Conservation (phyloP, 2,113 vertebrate species). For the Oncorhynchus keta region DNA sequence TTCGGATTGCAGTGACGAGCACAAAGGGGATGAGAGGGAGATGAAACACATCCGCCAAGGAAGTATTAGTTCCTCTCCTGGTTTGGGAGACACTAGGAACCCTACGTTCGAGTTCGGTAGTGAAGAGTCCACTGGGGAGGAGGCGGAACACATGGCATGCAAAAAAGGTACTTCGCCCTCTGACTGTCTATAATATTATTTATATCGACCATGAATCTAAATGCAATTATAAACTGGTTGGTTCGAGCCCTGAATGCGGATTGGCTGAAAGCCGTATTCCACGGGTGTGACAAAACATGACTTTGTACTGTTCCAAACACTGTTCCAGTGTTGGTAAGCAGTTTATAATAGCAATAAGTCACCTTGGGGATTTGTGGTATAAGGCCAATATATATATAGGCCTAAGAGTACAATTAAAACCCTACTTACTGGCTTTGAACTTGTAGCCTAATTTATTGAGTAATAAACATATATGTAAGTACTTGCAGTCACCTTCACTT, state of each 20-base stretch:
- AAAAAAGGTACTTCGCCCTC: conserved; percentile 44
- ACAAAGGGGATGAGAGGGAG: conserved; percentile 3
- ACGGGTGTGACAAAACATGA: background rate
- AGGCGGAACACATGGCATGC: conserved; percentile 28
- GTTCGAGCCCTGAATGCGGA: background rate
- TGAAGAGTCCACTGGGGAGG: conserved; percentile 48
- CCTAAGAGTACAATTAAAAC: too few relatives aligned
- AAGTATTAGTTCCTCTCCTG: background rate
- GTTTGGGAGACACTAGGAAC: background rate
- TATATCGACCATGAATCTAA: background rate
- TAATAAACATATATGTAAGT: background rate
- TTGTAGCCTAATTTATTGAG: background rate
- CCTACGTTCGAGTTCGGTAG: conserved; percentile 22
- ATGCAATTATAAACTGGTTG: background rate
- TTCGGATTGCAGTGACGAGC: background rate
- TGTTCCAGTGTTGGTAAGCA: too few relatives aligned
- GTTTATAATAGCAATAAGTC: too few relatives aligned
- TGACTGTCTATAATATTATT: background rate
- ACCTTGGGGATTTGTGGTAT: too few relatives aligned
- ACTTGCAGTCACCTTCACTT: conserved; percentile 1
- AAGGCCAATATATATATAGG: too few relatives aligned
- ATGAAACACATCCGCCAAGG: conserved; percentile 5
- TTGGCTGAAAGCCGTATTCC: background rate
- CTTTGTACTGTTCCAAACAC: too few relatives aligned
- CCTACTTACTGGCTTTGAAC: conserved; percentile 6